phyloP scores from a whole-genome alignment of 1,140 invertebrate genomes.

The Tribolium madens region DNA sequence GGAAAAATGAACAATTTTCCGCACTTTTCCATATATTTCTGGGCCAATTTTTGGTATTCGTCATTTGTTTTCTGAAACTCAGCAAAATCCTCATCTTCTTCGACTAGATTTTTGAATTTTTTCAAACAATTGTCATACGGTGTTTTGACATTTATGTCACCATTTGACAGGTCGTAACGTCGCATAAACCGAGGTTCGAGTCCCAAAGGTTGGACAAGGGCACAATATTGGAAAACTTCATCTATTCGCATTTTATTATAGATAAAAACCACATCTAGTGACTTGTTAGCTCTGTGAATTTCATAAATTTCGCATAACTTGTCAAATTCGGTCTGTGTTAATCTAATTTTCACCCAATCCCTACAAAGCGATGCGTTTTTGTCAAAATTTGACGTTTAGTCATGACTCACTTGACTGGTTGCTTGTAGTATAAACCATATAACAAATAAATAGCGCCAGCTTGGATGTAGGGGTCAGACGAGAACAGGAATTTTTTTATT shows the following conservation, averaged over 20 bases:
- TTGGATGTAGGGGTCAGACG: slow-evolving; percentile 41
- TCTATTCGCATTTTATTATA: slow-evolving; percentile 48
- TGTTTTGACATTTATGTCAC: slow-evolving; percentile 32
- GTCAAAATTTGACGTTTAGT: neutral
- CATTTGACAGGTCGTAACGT: slow-evolving; percentile 3
- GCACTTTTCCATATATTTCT: slow-evolving; percentile 42
- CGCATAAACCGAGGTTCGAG: slow-evolving; percentile 38
- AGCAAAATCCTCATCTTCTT: neutral
- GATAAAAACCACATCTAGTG: slow-evolving; percentile 42
- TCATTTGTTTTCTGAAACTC: slow-evolving; percentile 26
- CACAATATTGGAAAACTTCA: slow-evolving; percentile 43
- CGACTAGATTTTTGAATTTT: slow-evolving; percentile 42
- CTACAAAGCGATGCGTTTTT: slow-evolving; percentile 30
- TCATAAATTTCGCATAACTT: slow-evolving; percentile 43
- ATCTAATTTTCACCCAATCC: slow-evolving; percentile 48
- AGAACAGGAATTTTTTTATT: slow-evolving; percentile 50
- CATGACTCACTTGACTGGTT: slow-evolving; percentile 52
- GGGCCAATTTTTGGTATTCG: slow-evolving; percentile 38
- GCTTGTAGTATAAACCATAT: slow-evolving; percentile 53
- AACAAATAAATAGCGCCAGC: slow-evolving; percentile 51
- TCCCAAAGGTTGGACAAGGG: slow-evolving; percentile 19
- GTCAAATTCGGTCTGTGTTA: slow-evolving; percentile 47
- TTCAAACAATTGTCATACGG: slow-evolving; percentile 6
- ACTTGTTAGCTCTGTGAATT: slow-evolving; percentile 9
- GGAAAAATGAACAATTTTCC: slow-evolving; percentile 24